Base-by-base conservation (phyloP, 2,113 vertebrate genomes). In the Taxidea taxus region DNA sequence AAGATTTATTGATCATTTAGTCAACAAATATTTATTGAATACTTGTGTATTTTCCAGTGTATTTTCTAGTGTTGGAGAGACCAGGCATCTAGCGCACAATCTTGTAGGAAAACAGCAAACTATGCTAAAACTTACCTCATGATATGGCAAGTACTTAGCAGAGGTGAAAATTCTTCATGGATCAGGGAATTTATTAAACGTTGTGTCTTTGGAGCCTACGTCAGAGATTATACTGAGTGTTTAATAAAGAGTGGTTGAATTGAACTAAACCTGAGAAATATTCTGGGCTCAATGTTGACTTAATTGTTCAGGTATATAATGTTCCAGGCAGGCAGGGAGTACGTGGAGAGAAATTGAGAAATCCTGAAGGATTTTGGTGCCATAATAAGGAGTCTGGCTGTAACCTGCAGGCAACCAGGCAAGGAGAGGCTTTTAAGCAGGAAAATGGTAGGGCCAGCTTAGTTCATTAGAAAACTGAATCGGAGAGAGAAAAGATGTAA, bases 81-180 rank as follows among this genome's bases (percentile, higher is more conserved):
- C 60, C 12, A 72, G 14, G 16, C 23, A 5, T 87, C 27, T 92
- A 83, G 47, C 37, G 15, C 9, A 87, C 11, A 74, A 83, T 51
- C 3, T 95, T 95, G 77, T 75, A 93, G 42, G 44, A 94, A 92
- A 95, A 83, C 9, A 86, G 23, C n/a, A n/a, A n/a, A n/a, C 14
- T 88, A 34, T 80, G 70, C 66, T 90, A 85, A 70, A 88, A 89
- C 14, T 89, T 94, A 91, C 8, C 12, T n/a, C 13, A 12, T 77
- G 27, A 80, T 78, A 82, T 39, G 54, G 9, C 21, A 95, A 86
- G 25, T 44, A 60, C 29, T 95, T 82, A 72, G 34, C 27, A 49
- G 47, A 72, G 7, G 29, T 54, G 2, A 58, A 91, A 82, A 66
- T 82, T 82, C 44, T 96, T 95, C 29, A 37, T 92, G 25, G 51